A percentile compares a stretch with the other conserved stretches of the same genome.
Evolutionary conservation across 2,888 invertebrate species (phyloP).

Genomic region (Pogonocherus hispidulus): DNA sequence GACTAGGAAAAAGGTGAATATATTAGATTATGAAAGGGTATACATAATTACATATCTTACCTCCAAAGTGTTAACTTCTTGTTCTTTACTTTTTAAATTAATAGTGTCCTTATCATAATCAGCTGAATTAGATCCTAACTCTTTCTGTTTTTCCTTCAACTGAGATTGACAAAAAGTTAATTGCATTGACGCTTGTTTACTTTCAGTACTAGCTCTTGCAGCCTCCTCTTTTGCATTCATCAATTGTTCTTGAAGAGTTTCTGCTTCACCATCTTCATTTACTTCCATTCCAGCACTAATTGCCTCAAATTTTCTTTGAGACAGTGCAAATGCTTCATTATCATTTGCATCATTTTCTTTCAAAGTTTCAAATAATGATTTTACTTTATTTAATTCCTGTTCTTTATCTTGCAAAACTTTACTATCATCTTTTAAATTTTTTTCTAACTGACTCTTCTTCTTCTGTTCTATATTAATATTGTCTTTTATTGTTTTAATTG

Average conservation of each 20-base stretch:
- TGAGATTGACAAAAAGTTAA: conserved; percentile 75
- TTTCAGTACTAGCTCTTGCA: conserved; percentile 83
- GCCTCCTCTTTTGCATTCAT: conserved; percentile 85
- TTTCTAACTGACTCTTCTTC: conserved; percentile 77
- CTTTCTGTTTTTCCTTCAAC: conserved; percentile 76
- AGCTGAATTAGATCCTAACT: conserved; percentile 77
- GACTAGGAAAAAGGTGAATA: too few species aligned
- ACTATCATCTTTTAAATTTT: conserved; percentile 79
- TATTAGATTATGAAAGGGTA: too few species aligned
- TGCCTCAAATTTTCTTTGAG: conserved; percentile 87
- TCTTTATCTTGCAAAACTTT: conserved; percentile 74
- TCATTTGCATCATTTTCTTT: conserved; percentile 78
- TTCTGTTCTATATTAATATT: conserved; percentile 78
- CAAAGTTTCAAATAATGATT: conserved; percentile 77
- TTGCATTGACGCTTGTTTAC: conserved; percentile 84
- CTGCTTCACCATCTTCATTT: conserved; percentile 83
- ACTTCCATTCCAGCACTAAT: conserved; percentile 81
- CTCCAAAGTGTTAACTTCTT: conserved; percentile 73
- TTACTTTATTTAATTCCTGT: conserved; percentile 73
- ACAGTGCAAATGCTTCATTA: conserved; percentile 76
- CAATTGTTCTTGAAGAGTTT: conserved; percentile 90
- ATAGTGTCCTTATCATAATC: conserved; percentile 78
- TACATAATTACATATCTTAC: too few species aligned
- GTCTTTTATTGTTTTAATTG: conserved; percentile 76
- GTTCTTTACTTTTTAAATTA: conserved; percentile 72